phyloP scores from a whole-genome alignment of 2,113 vertebrate genomes.

The Mystacornis crossleyi region DNA sequence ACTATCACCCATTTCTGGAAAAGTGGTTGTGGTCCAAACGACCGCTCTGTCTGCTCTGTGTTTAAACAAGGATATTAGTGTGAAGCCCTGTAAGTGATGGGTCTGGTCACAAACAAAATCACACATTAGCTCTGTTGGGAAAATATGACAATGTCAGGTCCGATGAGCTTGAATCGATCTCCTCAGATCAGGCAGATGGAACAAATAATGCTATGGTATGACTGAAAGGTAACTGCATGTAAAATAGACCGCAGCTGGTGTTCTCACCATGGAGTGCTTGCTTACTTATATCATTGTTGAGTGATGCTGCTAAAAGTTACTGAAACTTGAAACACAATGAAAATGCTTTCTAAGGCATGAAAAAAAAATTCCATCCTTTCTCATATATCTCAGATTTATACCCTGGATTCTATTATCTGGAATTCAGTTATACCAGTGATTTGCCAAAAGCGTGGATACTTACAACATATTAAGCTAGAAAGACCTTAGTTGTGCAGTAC shows the following conservation, averaged over 20 bases:
- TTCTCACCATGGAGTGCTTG: neutral
- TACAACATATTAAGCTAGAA: neutral
- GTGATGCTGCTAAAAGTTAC: neutral
- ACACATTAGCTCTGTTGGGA: slow-evolving; percentile 8
- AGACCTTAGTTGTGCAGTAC: neutral
- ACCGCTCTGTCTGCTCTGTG: neutral
- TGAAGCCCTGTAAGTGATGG: neutral
- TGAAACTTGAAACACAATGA: neutral
- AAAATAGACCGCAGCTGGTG: neutral
- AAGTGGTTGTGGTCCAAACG: neutral
- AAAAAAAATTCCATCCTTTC: neutral
- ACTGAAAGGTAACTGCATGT: neutral
- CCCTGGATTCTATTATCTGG: neutral
- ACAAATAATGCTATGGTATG: neutral
- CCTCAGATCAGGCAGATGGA: neutral
- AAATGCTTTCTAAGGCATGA: neutral
- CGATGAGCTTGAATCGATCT: neutral
- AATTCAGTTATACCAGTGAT: neutral
- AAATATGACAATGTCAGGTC: neutral
- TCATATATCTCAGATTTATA: neutral
- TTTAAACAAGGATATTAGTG: slow-evolving; percentile 14
- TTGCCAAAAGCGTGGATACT: neutral
- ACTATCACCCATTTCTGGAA: neutral
- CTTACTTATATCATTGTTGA: neutral
- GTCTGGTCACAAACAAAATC: neutral